These are phyloP conservation scores for Gymnocheta viridis DNA, from an alignment of 2,888 invertebrate species.

Conservation along the genomic window DNA sequence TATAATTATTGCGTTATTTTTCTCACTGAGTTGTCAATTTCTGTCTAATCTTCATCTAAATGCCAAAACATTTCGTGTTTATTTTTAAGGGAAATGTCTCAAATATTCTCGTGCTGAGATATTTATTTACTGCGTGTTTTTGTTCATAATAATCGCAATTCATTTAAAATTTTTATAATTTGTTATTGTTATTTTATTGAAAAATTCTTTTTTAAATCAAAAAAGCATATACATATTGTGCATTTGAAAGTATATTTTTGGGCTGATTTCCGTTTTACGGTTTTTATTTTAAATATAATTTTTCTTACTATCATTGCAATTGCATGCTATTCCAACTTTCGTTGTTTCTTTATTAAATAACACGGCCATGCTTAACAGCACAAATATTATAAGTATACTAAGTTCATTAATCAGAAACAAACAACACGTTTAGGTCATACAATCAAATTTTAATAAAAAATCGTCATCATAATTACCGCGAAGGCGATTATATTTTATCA, in stretches of 20 bases:
- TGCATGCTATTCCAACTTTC: neutral
- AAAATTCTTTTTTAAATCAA: neutral
- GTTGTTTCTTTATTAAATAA: neutral
- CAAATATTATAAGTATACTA: neutral
- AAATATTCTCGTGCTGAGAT: neutral
- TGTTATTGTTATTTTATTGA: neutral
- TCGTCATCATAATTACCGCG: slow-evolving; percentile 13
- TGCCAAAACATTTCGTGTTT: slow-evolving; percentile 11
- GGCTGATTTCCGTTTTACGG: neutral
- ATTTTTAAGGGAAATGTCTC: slow-evolving; percentile 6
- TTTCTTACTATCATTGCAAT: neutral
- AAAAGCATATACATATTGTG: no score
- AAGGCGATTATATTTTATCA: slow-evolving; percentile 3
- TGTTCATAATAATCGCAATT: slow-evolving; percentile 19
- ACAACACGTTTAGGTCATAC: neutral
- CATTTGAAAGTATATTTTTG: neutral
- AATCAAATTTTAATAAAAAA: slow-evolving; percentile 14
- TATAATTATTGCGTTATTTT: no score
- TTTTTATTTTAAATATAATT: neutral
- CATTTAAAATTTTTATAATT: neutral
- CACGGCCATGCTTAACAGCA: neutral
- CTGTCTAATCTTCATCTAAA: slow-evolving; percentile 26
- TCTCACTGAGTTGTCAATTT: slow-evolving; percentile 57
- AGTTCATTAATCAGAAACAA: neutral
- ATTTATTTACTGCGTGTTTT: neutral